These are phyloP conservation scores for Antheraea yamamai DNA, from an alignment of 2,888 invertebrate species.

Conservation along the genomic window DNA sequence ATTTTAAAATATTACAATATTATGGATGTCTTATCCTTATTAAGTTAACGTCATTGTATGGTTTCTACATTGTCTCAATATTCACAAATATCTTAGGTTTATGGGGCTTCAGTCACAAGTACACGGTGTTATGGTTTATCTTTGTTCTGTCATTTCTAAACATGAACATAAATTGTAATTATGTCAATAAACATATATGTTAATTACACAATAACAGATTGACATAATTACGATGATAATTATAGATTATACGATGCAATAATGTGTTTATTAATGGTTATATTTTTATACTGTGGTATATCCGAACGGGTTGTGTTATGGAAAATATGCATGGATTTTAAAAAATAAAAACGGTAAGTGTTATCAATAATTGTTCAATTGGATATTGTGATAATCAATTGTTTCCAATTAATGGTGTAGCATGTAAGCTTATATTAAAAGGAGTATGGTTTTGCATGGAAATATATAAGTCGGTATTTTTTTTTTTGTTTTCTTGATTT, in stretches of 20 bases:
- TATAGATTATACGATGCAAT: conserved; percentile 32
- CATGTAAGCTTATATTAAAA: conserved; percentile 54
- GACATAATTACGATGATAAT: conserved; percentile 29
- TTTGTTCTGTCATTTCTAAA: conserved; percentile 72
- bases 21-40: conserved; percentile 41
- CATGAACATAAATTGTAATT: conserved; percentile 32
- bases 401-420: conserved; percentile 40
- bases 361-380: conserved; percentile 40
- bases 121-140: conserved; percentile 78
- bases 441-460: conserved; percentile 34
- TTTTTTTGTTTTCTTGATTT: background rate
- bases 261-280: conserved; percentile 59
- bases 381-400: conserved; percentile 34
- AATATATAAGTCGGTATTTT: background rate
- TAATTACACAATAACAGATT: background rate
- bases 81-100: conserved; percentile 61
- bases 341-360: conserved; percentile 56
- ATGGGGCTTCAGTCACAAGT: conserved; percentile 71
- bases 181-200: conserved; percentile 17
- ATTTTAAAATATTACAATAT: conserved; percentile 29
- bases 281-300: conserved; percentile 64
- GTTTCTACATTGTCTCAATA: conserved; percentile 70
- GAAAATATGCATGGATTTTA: conserved; percentile 67
- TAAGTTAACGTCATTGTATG: conserved; percentile 67
- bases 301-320: conserved; percentile 73